Evolutionary conservation across 2,888 invertebrate species (phyloP), one percentile per base, ranked within the genome.

Genomic region (Latrodectus elegans): DNA sequence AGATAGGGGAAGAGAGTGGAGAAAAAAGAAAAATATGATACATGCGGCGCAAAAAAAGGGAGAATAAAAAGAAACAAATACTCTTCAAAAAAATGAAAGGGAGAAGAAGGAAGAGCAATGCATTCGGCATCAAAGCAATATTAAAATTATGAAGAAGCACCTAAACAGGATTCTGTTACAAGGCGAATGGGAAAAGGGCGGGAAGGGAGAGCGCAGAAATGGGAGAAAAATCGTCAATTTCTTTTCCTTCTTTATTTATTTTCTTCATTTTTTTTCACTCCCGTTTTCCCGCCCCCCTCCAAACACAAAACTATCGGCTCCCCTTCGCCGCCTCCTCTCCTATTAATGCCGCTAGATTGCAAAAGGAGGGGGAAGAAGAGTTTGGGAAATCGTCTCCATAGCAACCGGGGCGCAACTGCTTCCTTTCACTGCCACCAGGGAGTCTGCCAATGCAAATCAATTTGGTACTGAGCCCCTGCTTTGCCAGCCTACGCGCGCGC

Each of bases 151-250:
- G 87, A 87, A 87, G 87, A 87, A 87, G 87, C 81, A 87, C 81
- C 87, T 87, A 87, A 86, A 87, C 87, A 87, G 81, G 87, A 87
- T 87, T 81, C 87, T 87, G 87, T 87, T 87, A 87, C 87, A 87
- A 67, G 86, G 38, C 64, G 64, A 70, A 71, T 49, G 67, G 64
- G 72, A 49, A 17, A 70, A 22, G 52, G 65, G 49, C n/a, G 67
- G 15, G 49, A 60, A 55, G 49, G 15, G 38, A 72, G 78, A 67
- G 70, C 12, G 73, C n/a, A 60, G 64, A 38, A 14, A 65, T 49
- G 67, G 53, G 68, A 53, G 77, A 77, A 77, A 78, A 86, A 82
- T 87, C 81, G 87, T 82, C 81, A 77, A 77, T 87, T 87, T 87
- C 77, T 82, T 73, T 87, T 75, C 76, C 82, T 75, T 82, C 74